These are phyloP conservation scores for Pelodytes ibericus DNA, from an alignment of 2,797 vertebrate species.

Conservation along the genomic window DNA sequence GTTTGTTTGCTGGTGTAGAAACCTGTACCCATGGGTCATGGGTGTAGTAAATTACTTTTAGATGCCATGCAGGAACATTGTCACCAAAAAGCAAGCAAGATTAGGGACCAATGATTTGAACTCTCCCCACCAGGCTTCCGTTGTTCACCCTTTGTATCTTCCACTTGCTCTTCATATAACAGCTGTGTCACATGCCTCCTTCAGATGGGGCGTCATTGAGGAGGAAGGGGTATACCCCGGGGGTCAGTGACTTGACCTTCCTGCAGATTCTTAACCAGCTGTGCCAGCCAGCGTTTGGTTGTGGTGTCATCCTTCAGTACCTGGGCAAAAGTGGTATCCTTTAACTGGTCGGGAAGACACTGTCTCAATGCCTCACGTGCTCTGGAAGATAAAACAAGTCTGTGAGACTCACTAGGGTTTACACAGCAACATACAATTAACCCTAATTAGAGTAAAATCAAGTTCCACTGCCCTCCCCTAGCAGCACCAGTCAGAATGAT, in stretches of 20 bases:
- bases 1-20: conserved; percentile 69
- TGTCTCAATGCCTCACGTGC: conserved; percentile 96
- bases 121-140: too few species aligned
- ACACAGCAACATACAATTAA: too few species aligned
- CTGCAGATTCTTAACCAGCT: conserved; percentile 97
- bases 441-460: too few species aligned
- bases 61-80: background rate
- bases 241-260: conserved; percentile 96
- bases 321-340: conserved; percentile 96
- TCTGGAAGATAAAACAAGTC: conserved; percentile 73
- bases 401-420: too few species aligned
- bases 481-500: too few species aligned
- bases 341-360: conserved; percentile 97
- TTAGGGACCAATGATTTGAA: background rate
- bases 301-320: conserved; percentile 98
- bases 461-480: too few species aligned
- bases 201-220: conserved; percentile 75
- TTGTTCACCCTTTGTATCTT: background rate
- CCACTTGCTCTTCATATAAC: conserved; percentile 7
- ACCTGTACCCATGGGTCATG: conserved; percentile 55
- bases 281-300: conserved; percentile 97
- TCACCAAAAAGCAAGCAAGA: conserved; percentile 7
- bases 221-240: conserved; percentile 90
- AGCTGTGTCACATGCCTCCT: conserved; percentile 45
- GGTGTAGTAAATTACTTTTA: conserved; percentile 36